Evolutionary conservation across 1,140 invertebrate species (phyloP).

Genomic region (Eupeodes corollae): DNA sequence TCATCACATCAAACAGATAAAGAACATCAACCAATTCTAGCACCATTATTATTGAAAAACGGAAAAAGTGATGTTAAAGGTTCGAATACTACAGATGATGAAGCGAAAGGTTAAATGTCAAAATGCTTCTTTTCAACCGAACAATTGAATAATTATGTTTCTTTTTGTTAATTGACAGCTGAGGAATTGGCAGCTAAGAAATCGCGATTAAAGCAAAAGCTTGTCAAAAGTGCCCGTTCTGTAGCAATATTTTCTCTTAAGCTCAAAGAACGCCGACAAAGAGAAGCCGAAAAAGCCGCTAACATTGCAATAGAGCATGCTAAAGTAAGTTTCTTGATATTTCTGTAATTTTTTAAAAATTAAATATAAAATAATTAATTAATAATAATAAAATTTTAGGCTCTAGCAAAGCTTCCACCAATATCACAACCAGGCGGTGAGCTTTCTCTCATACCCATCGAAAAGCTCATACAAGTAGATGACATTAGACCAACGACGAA

Average conservation of each 20-base stretch:
- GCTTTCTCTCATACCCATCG: constrained; percentile 67
- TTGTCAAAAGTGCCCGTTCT: constrained; percentile 68
- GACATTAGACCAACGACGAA: constrained; percentile 40
- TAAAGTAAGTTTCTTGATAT: constrained; percentile 17
- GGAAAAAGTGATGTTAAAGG: constrained; percentile 13
- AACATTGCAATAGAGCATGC: constrained; percentile 35
- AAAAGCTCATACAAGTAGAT: constrained; percentile 56
- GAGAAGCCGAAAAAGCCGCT: constrained; percentile 55
- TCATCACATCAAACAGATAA: constrained; percentile 16
- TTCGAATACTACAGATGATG: constrained; percentile 27
- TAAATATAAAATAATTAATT: background rate
- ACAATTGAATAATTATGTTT: background rate
- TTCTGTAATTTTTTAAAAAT: background rate
- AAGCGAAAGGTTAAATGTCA: constrained; percentile 29
- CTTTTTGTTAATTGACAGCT: constrained; percentile 11
- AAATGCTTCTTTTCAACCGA: background rate
- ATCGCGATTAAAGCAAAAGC: constrained; percentile 42
- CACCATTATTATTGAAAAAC: constrained; percentile 8
- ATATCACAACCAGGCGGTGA: constrained; percentile 52
- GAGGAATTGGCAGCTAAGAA: constrained; percentile 53
- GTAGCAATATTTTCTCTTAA: constrained; percentile 74
- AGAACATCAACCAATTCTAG: constrained; percentile 6
- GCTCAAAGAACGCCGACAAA: constrained; percentile 58
- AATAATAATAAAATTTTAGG: constrained; percentile 15
- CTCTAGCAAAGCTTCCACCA: constrained; percentile 26